These are phyloP conservation scores for Pyxicephalus adspersus DNA, from an alignment of 2,113 vertebrate species.

Conservation along the genomic window DNA sequence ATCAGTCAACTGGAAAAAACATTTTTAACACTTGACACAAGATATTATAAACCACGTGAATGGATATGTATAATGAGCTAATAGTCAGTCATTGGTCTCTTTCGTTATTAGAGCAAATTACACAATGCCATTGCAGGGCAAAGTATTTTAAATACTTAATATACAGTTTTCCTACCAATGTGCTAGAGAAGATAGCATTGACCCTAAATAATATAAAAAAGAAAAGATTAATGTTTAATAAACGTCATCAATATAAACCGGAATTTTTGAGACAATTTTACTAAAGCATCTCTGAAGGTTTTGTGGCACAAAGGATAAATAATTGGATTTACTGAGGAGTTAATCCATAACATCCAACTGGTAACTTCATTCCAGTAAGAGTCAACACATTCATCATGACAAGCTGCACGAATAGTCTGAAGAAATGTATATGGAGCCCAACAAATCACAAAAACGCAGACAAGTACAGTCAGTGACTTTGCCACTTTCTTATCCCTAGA, in stretches of 20 bases:
- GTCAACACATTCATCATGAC: conserved; percentile 62
- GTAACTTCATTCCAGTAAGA: conserved; percentile 73
- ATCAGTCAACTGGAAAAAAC: too few species aligned
- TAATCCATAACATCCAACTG: conserved; percentile 89
- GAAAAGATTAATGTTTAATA: neutral
- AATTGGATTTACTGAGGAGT: conserved; percentile 84
- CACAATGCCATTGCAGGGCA: too few species aligned
- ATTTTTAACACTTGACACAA: too few species aligned
- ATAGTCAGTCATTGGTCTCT: too few species aligned
- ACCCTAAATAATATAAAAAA: neutral
- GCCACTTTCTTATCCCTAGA: conserved; percentile 81
- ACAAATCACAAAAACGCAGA: conserved; percentile 79
- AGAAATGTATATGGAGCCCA: conserved; percentile 84
- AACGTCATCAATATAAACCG: neutral
- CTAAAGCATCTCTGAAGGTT: conserved; percentile 78
- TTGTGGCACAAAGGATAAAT: conserved; percentile 85
- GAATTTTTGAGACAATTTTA: conserved; percentile 64
- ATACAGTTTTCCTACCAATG: neutral
- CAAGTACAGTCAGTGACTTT: conserved; percentile 81
- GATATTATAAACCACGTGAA: too few species aligned
- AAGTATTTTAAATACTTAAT: neutral
- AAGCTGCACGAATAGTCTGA: conserved; percentile 77
- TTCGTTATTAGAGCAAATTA: too few species aligned
- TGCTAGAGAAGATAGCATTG: neutral
- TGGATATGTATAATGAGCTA: too few species aligned